These are phyloP conservation scores for Agonum fuliginosum DNA, from an alignment of 2,888 invertebrate species.

Conservation along the genomic window DNA sequence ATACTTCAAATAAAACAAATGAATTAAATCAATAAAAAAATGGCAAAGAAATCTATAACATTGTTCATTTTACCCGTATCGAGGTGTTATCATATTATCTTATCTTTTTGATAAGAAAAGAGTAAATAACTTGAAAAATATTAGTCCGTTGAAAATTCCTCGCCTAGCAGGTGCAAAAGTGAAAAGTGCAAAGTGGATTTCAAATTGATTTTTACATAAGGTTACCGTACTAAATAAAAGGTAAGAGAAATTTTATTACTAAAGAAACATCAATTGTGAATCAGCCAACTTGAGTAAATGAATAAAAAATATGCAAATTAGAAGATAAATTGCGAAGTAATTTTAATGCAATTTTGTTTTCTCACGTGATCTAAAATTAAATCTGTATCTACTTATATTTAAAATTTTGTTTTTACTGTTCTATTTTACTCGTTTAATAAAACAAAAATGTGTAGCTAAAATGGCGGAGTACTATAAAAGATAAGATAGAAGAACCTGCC, in stretches of 20 bases:
- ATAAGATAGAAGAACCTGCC: constrained; percentile 6
- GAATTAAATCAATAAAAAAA: constrained; percentile 31
- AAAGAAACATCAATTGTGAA: no score
- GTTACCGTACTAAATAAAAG: no score
- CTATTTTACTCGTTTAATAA: background rate
- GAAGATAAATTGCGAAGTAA: no score
- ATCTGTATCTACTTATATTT: no score
- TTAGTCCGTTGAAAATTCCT: constrained; percentile 28
- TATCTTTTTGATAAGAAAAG: constrained; percentile 42
- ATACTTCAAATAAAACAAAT: background rate
- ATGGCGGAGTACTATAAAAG: constrained; percentile 15
- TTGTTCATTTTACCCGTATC: constrained; percentile 22
- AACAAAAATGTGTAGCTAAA: background rate
- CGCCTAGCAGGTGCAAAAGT: constrained; percentile 38
- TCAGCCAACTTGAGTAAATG: no score
- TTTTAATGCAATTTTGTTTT: no score
- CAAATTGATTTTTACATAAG: background rate
- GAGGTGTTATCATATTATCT: constrained; percentile 35
- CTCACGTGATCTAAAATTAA: no score
- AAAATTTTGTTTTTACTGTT: background rate
- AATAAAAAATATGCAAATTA: no score
- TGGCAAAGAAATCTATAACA: constrained; percentile 1
- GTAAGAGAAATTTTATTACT: constrained; percentile 13
- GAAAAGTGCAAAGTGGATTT: constrained; percentile 18
- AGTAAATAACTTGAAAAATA: constrained; percentile 40